Conservation (phyloP, 2,797 vertebrate species). For the Phrynocephalus vlangalii region DNA sequence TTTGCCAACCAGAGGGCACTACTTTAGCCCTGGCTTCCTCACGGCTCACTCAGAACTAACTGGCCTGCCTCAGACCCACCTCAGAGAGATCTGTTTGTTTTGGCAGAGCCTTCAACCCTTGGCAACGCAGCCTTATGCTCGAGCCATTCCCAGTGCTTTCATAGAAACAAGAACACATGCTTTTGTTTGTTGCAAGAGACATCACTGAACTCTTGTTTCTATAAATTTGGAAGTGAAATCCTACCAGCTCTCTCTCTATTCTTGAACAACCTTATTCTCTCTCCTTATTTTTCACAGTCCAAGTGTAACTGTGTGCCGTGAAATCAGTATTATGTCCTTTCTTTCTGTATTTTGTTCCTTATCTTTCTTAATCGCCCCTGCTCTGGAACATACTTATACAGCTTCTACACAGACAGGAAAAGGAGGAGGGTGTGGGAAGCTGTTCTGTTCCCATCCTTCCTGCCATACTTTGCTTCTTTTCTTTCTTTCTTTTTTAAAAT, state of each 20-base stretch:
- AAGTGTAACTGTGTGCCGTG: constrained; percentile 21
- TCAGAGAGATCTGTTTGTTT: constrained; percentile 67
- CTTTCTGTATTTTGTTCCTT: not conserved
- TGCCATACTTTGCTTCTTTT: constrained; percentile 42
- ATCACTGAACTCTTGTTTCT: constrained; percentile 74
- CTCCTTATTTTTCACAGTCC: constrained; percentile 40
- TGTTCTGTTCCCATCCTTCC: constrained; percentile 27
- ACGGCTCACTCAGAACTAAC: constrained; percentile 32
- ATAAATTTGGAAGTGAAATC: constrained; percentile 69
- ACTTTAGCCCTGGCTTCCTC: constrained; percentile 41
- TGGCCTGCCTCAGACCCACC: constrained; percentile 71
- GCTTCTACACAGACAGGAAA: not conserved
- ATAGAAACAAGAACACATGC: constrained; percentile 68
- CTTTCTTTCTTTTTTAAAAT: constrained; percentile 28
- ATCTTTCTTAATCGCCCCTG: not conserved
- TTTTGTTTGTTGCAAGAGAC: constrained; percentile 72
- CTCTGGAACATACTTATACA: too few species aligned
- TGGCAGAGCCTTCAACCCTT: constrained; percentile 60
- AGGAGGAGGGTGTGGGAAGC: constrained; percentile 54
- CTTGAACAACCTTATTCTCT: not conserved
- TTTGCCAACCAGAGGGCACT: constrained; percentile 51
- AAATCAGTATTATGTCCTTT: constrained; percentile 39
- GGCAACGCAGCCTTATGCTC: constrained; percentile 61
- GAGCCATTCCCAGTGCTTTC: constrained; percentile 48
- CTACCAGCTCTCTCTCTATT: not conserved